phyloP scores from a whole-genome alignment of 1,140 invertebrate species.

The Drosophila nannoptera region DNA sequence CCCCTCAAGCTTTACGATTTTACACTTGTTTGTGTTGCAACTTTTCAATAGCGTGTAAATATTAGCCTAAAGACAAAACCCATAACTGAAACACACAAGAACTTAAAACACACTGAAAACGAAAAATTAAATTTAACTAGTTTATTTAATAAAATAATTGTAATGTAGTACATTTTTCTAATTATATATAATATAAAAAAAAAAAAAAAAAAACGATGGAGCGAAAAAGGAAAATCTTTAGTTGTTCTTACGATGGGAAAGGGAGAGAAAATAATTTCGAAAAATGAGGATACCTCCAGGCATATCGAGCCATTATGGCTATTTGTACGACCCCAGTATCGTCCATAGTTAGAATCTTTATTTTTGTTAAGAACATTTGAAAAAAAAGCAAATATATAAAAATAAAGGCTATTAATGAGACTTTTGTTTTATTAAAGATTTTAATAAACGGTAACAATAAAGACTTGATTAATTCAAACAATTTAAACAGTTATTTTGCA shows the following conservation, averaged over 20 bases:
- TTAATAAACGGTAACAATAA: too few species aligned
- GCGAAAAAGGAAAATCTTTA: conserved; percentile 10
- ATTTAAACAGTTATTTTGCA: too few species aligned
- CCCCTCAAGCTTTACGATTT: conserved; percentile 47
- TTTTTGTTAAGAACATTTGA: too few species aligned
- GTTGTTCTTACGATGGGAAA: conserved; percentile 3
- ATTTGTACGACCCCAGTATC: too few species aligned
- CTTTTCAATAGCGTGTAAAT: conserved; percentile 65
- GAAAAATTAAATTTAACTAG: conserved; percentile 70
- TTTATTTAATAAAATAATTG: conserved; percentile 74
- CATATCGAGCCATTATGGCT: too few species aligned
- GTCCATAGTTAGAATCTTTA: too few species aligned
- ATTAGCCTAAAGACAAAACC: conserved; percentile 61
- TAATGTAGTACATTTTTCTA: conserved; percentile 77
- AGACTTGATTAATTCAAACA: too few species aligned
- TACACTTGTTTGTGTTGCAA: conserved; percentile 61
- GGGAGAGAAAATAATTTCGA: not conserved
- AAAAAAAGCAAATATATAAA: too few species aligned
- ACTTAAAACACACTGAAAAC: conserved; percentile 40
- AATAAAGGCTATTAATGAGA: too few species aligned
- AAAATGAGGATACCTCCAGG: not conserved
- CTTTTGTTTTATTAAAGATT: too few species aligned
- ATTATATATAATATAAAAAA: conserved; percentile 60
- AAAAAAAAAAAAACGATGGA: conserved; percentile 35
- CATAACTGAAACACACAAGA: conserved; percentile 56